Percentiles rank a stretch among this genome's conserved stretches.
These are phyloP conservation scores for Oxyura jamaicensis DNA, from an alignment of 2,113 vertebrate species.

Conservation along the genomic window DNA sequence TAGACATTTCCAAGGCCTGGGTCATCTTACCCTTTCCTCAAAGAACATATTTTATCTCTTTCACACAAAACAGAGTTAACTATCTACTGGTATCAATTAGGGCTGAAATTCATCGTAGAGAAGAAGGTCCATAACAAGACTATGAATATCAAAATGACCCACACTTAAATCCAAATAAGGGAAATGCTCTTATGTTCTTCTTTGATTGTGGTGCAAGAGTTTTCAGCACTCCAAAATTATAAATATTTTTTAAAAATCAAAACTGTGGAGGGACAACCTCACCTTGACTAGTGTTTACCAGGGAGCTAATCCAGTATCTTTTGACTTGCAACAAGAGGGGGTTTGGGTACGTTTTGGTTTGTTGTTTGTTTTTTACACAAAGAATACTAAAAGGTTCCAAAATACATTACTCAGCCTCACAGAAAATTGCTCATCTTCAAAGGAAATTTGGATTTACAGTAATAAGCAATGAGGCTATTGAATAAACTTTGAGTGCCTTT, in stretches of 20 bases:
- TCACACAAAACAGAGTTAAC: no score
- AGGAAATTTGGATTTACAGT: slow-evolving; percentile 68
- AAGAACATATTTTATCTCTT: no score
- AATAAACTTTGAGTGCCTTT: slow-evolving; percentile 80
- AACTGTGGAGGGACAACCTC: neutral
- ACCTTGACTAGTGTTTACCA: slow-evolving; percentile 35
- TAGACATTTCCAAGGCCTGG: no score
- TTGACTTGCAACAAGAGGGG: neutral
- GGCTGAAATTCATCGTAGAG: neutral
- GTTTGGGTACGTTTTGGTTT: neutral
- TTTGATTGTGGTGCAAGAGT: neutral
- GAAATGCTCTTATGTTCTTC: neutral
- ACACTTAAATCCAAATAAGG: neutral
- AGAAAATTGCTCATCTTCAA: slow-evolving; percentile 69
- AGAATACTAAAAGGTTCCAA: neutral
- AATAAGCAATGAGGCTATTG: slow-evolving; percentile 57
- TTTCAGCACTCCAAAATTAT: neutral
- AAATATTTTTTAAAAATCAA: slow-evolving; percentile 10
- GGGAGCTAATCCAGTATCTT: neutral
- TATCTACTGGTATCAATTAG: neutral
- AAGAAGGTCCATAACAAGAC: neutral
- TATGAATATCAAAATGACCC: neutral
- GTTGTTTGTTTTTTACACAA: neutral
- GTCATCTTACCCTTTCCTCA: no score
- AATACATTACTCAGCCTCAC: slow-evolving; percentile 62